Conservation (phyloP, 2,888 invertebrate species). For the Protula sp. region DNA sequence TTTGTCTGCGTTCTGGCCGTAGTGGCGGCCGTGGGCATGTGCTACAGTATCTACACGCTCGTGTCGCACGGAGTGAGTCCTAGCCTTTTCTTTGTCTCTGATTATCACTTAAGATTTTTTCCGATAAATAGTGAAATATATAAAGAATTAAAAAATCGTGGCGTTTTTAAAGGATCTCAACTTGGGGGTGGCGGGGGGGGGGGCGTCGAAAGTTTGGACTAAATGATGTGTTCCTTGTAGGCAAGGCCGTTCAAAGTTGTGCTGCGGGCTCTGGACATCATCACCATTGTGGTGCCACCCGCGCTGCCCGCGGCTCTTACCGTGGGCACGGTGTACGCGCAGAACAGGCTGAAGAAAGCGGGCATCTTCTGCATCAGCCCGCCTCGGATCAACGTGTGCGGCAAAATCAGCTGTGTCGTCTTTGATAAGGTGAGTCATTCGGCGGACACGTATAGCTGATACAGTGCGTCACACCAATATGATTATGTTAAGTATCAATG, state of each 20-base stretch:
- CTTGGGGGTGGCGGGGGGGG: too few relatives aligned
- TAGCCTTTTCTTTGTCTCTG: background rate
- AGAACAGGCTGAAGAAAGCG: conserved; percentile 71
- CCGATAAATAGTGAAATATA: background rate
- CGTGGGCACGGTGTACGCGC: conserved; percentile 86
- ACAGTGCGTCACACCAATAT: too few relatives aligned
- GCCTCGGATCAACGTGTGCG: conserved; percentile 86
- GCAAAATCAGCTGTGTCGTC: conserved; percentile 62
- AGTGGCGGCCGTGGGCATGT: conserved; percentile 75
- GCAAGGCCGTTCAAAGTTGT: conserved; percentile 58
- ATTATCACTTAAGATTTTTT: background rate
- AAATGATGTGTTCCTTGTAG: too few relatives aligned
- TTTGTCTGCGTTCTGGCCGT: conserved; percentile 75
- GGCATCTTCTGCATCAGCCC: conserved; percentile 88
- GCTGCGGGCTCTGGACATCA: conserved; percentile 78
- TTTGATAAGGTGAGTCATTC: conserved; percentile 72
- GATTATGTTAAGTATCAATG: too few relatives aligned
- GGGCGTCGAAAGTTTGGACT: too few relatives aligned
- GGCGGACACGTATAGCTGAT: too few relatives aligned
- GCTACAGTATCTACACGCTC: conserved; percentile 79
- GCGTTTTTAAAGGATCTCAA: background rate
- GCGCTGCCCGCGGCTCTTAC: conserved; percentile 96
- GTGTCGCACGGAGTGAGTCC: conserved; percentile 19
- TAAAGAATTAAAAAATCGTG: too few relatives aligned
- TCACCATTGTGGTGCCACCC: conserved; percentile 92